Conservation (phyloP, 2,113 vertebrate genomes). For the Pomatostomus ruficeps region DNA sequence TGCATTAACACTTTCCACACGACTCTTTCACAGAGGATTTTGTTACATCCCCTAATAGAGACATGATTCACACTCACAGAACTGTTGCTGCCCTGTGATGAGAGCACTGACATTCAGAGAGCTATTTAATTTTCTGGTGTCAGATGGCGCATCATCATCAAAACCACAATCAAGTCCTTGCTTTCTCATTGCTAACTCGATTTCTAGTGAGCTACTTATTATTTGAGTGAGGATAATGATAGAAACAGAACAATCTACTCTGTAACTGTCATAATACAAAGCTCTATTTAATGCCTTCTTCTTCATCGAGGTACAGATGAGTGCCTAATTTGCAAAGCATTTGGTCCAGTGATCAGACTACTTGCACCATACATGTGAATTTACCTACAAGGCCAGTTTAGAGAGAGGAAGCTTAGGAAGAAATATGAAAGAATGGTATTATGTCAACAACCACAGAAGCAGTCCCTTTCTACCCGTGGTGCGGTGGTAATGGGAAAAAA, state of each 20-base stretch:
- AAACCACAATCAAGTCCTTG: background rate
- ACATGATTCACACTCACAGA: background rate
- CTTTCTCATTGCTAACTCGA: background rate
- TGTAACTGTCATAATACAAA: background rate
- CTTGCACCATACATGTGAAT: background rate
- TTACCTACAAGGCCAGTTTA: background rate
- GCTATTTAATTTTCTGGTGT: background rate
- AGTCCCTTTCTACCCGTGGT: background rate
- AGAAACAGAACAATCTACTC: background rate
- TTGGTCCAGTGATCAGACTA: background rate
- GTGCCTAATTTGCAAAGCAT: background rate
- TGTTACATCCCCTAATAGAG: background rate
- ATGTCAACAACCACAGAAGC: background rate
- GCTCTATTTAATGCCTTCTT: background rate
- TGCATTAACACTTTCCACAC: background rate
- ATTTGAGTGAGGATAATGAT: background rate
- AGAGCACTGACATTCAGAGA: background rate
- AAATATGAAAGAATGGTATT: background rate
- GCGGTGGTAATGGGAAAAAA: background rate
- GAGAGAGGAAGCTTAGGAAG: background rate
- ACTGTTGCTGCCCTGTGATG: background rate
- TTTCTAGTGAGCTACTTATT: background rate
- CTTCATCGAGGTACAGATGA: rapidly evolving
- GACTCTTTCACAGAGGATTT: background rate
- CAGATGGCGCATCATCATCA: background rate